Evolutionary conservation across 2,888 invertebrate genomes (phyloP), one percentile per base, ranked within the genome.

Genomic region (Tinea pellionella): DNA sequence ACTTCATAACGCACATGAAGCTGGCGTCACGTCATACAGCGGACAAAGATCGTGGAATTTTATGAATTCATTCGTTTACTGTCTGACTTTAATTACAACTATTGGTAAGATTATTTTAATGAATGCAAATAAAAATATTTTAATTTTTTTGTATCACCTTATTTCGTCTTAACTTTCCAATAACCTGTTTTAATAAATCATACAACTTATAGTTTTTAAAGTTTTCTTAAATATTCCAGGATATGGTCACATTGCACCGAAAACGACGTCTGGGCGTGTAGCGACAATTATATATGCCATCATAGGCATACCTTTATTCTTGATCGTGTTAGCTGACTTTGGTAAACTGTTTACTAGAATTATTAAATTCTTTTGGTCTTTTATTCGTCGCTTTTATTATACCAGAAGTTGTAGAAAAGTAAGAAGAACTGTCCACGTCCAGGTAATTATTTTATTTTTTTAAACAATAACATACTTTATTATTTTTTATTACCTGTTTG

Each of bases 201-300:
- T n/a, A n/a, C n/a, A n/a, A n/a, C n/a, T n/a, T n/a, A n/a, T n/a
- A n/a, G n/a, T 3, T 24, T 24, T 6, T 24, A 24, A 24, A 24
- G 6, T 24, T 24, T 24, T 2, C 2, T 24, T 24, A 24, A 24
- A 24, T 24, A 29, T 86, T 88, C 47, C 88, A 98, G 98, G 98
- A 70, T 99, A 99, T 85, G 98, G 99, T 63, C 97, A 99, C 78
- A 95, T 99, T 68, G 93, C 95, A 57, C 98, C 99, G 0, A 93
- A 93, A 66, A 99, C 99, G 11, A 90, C 86, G 6, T 91, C 92
- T 11, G 99, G 98, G 8, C 90, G 94, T 63, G 91, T 94, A 0
- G 89, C 97, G 57, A 97, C 98, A 0, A 97, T 99, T 64, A 86
- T 96, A 24, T 99, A 99, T 77, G 96, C 99, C 29, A 92, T 96